A percentile compares a stretch with the other conserved stretches of the same genome.
These are phyloP conservation scores for Diaphora mendica DNA, from an alignment of 2,888 invertebrate species.

Conservation along the genomic window DNA sequence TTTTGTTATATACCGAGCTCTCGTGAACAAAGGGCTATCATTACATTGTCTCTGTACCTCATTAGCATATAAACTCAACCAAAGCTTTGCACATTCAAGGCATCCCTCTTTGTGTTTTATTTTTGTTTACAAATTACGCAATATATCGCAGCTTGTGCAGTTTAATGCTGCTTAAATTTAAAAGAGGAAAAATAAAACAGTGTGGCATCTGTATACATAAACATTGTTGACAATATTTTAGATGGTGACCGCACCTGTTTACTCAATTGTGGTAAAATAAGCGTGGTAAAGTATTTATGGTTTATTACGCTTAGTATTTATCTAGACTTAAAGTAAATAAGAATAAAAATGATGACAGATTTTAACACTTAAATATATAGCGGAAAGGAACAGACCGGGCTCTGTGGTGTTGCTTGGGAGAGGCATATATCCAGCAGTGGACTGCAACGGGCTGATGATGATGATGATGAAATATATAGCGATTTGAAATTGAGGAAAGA, in stretches of 20 bases:
- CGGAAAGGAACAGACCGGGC: too few species aligned
- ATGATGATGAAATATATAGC: too few species aligned
- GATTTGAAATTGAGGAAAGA: too few species aligned
- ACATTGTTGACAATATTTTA: background rate
- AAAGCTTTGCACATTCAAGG: conserved; percentile 21
- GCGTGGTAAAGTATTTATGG: background rate
- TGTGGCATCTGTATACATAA: background rate
- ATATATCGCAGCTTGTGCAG: background rate
- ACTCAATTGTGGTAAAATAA: background rate
- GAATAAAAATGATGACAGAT: background rate
- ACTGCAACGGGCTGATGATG: too few species aligned
- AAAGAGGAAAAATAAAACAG: background rate
- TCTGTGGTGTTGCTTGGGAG: too few species aligned
- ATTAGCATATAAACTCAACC: conserved; percentile 29
- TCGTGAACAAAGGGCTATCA: conserved; percentile 35
- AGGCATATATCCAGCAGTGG: too few species aligned
- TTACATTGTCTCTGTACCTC: conserved; percentile 33
- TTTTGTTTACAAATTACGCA: conserved; percentile 9
- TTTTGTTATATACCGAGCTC: conserved; percentile 25
- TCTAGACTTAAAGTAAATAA: background rate
- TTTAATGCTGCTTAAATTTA: background rate
- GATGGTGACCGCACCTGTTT: background rate
- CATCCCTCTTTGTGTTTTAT: conserved; percentile 5
- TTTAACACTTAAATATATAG: background rate
- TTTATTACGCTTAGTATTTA: background rate